Conservation (phyloP, 2,113 vertebrate species). For the Silurus asotus region DNA sequence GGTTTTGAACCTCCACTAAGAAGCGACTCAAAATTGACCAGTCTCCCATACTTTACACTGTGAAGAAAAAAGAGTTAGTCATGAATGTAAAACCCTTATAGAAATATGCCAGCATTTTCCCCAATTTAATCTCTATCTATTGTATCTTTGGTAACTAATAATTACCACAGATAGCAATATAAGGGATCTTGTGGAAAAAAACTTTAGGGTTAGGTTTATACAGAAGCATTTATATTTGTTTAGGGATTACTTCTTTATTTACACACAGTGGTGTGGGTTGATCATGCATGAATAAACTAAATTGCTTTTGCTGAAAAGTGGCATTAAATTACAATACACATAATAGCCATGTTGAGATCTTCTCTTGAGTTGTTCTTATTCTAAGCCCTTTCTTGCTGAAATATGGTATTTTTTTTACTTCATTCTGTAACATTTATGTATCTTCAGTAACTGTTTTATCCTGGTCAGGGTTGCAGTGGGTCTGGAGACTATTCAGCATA, state of each 20-base stretch:
- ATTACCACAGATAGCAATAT: neutral
- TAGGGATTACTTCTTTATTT: neutral
- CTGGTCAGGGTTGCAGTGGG: neutral
- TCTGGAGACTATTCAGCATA: neutral
- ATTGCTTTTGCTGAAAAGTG: neutral
- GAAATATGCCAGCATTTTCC: neutral
- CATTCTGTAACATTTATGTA: neutral
- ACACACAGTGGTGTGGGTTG: neutral
- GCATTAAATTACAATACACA: neutral
- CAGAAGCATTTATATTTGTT: neutral
- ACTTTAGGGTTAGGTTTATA: neutral
- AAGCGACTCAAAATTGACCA: constrained; percentile 74
- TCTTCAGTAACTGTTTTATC: neutral
- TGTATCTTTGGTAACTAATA: neutral
- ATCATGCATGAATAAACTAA: neutral
- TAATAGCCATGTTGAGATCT: neutral
- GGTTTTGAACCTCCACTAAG: constrained; percentile 72
- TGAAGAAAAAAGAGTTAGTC: neutral
- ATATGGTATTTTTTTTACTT: neutral
- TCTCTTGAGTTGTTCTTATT: neutral
- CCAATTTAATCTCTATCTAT: neutral
- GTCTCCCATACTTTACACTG: constrained; percentile 66
- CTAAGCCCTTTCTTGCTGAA: neutral
- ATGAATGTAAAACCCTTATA: neutral
- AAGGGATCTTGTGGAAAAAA: neutral